Evolutionary conservation across 1,140 invertebrate genomes (phyloP), one percentile per base, ranked within the genome.

Genomic region (Camponotus vicinus): DNA sequence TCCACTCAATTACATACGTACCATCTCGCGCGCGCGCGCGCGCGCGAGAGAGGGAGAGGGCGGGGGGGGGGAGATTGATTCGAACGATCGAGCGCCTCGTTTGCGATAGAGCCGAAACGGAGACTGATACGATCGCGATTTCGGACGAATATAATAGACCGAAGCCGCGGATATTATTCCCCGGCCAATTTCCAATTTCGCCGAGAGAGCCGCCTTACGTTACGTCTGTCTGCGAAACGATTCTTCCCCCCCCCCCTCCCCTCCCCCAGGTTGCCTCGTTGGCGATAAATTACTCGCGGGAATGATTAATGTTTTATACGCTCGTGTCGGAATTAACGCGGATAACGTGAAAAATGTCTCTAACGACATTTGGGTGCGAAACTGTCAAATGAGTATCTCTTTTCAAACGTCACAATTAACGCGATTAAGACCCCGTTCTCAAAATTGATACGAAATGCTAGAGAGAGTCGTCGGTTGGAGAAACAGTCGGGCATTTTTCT

Each of bases 1-100:
- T 83, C 79, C 69, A 83, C 79, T 83, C 79, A 83, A 83, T 83
- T 83, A 83, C 79, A 83, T 83, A 82, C 69, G 79, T 82, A 82
- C 52, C 69, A 67, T 52, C 52, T 27, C 77, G 45, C 66, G 13
- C 76, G 40, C 27, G 27, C 27, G 27, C 77, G 45, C 27, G 11
- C 40, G 21, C 37, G 76, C 55, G 79, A 57, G 77, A 57, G n/a
- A 69, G 63, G 40, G 76, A 49, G 45, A 13, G 45, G 3, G 45
- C 18, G 49, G 63, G 40, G 76, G 2, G 79, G 40, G 77, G 42
- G n/a, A 80, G 45, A 45, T 45, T 45, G 76, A 67, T 67, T 82
- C 55, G 69, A 21, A 55, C 69, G 69, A 73, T 75, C 79, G 57
- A 75, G 78, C 79, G 73, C 61, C 69, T 42, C 34, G 45, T 66